These are phyloP conservation scores for Myodes glareolus DNA, from an alignment of 2,113 vertebrate genomes.

Conservation along the genomic window DNA sequence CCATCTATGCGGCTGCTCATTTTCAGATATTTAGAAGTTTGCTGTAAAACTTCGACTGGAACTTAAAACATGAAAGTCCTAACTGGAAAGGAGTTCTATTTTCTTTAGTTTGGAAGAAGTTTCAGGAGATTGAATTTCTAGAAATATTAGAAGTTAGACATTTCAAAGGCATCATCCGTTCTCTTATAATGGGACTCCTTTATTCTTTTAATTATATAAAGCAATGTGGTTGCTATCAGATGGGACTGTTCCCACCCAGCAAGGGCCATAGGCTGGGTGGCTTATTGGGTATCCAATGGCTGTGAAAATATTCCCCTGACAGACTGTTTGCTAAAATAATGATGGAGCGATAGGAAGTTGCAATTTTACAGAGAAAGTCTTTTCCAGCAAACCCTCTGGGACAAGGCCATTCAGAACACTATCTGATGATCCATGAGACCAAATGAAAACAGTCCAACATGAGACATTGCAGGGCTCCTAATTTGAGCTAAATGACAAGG, in stretches of 20 bases:
- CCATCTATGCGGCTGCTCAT: conserved; percentile 43
- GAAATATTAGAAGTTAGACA: conserved; percentile 62
- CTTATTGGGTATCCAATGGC: neutral
- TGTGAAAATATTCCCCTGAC: conserved; percentile 46
- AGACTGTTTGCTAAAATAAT: conserved; percentile 42
- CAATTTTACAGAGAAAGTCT: conserved; percentile 34
- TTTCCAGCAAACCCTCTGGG: conserved; percentile 15
- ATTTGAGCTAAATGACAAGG: conserved; percentile 37
- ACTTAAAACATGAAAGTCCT: conserved; percentile 54
- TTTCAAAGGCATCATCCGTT: conserved; percentile 69
- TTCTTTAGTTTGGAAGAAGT: conserved; percentile 67
- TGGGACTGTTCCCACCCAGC: conserved; percentile 11
- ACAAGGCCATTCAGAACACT: neutral
- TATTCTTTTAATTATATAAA: conserved; percentile 75
- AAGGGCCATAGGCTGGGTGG: conserved; percentile 13
- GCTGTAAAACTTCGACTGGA: conserved; percentile 72
- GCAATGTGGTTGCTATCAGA: conserved; percentile 14
- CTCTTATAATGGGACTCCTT: conserved; percentile 69
- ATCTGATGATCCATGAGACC: conserved; percentile 1
- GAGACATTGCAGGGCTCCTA: neutral
- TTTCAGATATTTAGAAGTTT: conserved; percentile 72
- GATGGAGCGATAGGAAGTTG: conserved; percentile 11
- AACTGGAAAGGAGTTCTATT: conserved; percentile 46
- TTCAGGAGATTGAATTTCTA: conserved; percentile 68
- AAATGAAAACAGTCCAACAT: conserved; percentile 41